These are phyloP conservation scores for Apostichopus parvimensis DNA, from an alignment of 35 echinoderm and acorn worm genomes.

Conservation along the genomic window DNA sequence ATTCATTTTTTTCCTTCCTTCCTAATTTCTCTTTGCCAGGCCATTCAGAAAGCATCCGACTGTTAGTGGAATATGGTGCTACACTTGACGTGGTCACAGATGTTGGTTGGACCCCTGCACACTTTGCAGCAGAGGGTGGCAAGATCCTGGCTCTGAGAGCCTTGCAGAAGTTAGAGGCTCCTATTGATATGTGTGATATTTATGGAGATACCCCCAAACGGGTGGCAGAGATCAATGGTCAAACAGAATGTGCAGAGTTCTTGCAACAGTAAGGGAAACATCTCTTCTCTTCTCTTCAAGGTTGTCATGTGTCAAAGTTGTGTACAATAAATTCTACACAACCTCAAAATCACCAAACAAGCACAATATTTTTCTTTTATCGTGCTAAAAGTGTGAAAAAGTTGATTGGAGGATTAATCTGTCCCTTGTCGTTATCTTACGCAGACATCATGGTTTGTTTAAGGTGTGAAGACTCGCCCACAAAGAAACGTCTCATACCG, in stretches of 20 bases:
- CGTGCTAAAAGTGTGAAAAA: too few species aligned
- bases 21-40: slow-evolving; percentile 41
- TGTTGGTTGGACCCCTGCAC: slow-evolving; percentile 80
- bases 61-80: slow-evolving; percentile 79
- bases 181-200: slow-evolving; percentile 58
- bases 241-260: slow-evolving; percentile 82
- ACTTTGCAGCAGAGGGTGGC: slow-evolving; percentile 90
- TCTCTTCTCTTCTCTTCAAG: too few species aligned
- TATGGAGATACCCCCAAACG: slow-evolving; percentile 82
- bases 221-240: slow-evolving; percentile 81
- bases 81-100: slow-evolving; percentile 75
- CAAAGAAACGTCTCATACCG: too few species aligned
- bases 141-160: slow-evolving; percentile 77
- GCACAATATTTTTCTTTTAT: too few species aligned
- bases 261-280: slow-evolving; percentile 37
- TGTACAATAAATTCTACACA: too few species aligned
- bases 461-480: too few species aligned
- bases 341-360: too few species aligned
- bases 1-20: not conserved
- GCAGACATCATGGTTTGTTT: too few species aligned
- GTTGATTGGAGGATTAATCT: too few species aligned
- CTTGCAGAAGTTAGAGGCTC: slow-evolving; percentile 77
- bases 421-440: too few species aligned
- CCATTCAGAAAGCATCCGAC: slow-evolving; percentile 82
- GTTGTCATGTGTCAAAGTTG: too few species aligned